Evolutionary conservation across 2,113 vertebrate species (phyloP).

Genomic region (Eublepharis macularius): DNA sequence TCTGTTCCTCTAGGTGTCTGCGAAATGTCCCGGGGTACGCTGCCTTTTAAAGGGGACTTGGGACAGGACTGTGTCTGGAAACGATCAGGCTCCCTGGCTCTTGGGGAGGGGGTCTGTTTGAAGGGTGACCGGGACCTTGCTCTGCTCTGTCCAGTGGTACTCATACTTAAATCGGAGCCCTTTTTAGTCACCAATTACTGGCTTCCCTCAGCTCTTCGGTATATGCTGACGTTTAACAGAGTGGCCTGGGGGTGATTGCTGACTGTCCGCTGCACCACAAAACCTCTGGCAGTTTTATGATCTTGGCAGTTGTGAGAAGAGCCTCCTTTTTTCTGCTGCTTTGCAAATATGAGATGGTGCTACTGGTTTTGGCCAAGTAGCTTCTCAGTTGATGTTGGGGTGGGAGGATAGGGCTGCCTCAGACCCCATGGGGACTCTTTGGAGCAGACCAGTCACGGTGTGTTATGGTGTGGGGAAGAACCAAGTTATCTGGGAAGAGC

Average conservation of each 20-base stretch:
- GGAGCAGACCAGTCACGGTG: not conserved
- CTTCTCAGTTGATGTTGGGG: too few species aligned
- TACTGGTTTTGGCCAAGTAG: not conserved
- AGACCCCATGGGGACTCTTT: not conserved
- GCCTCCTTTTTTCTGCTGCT: not conserved
- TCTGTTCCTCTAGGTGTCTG: not conserved
- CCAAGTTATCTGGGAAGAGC: not conserved
- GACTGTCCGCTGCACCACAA: not conserved
- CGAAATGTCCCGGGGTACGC: too few species aligned
- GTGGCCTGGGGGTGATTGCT: not conserved
- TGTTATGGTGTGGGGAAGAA: not conserved
- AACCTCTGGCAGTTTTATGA: not conserved
- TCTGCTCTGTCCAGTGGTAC: too few species aligned
- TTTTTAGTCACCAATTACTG: not conserved
- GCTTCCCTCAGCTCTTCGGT: not conserved
- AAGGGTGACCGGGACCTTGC: too few species aligned
- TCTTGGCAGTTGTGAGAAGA: not conserved
- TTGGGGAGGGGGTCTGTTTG: too few species aligned
- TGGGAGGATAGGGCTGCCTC: too few species aligned
- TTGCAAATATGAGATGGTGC: rapidly evolving
- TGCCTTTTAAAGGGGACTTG: too few species aligned
- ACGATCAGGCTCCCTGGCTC: too few species aligned
- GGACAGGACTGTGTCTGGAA: too few species aligned
- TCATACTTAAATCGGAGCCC: too few species aligned
- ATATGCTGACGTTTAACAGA: not conserved